These are phyloP conservation scores for Netelia melanura DNA, from an alignment of 2,888 invertebrate genomes.

Conservation along the genomic window DNA sequence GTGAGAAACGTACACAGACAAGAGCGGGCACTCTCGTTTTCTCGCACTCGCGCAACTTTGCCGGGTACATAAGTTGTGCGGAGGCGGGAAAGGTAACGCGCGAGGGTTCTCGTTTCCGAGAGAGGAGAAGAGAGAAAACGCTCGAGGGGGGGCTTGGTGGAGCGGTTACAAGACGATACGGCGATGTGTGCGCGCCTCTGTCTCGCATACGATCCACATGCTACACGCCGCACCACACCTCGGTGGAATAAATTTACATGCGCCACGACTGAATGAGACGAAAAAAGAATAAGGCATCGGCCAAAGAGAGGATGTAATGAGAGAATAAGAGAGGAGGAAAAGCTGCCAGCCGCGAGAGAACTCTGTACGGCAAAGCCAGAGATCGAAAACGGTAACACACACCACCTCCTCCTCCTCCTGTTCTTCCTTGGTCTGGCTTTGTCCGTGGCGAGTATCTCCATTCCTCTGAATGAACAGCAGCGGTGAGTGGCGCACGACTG, in stretches of 20 bases:
- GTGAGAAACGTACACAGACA: conserved; percentile 17
- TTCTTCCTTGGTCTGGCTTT: conserved; percentile 33
- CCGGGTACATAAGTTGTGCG: conserved; percentile 77
- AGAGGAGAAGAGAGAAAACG: conserved; percentile 35
- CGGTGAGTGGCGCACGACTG: not conserved
- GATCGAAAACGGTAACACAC: conserved; percentile 64
- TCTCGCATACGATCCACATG: conserved; percentile 74
- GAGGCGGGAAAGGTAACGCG: conserved; percentile 73
- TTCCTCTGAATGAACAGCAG: conserved; percentile 29
- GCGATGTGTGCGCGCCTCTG: conserved; percentile 22
- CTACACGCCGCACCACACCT: conserved; percentile 79
- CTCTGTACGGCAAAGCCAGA: conserved; percentile 12
- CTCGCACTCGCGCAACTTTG: conserved; percentile 50
- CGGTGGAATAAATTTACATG: conserved; percentile 82
- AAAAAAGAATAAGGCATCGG: conserved; percentile 41
- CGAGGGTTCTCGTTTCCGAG: conserved; percentile 51
- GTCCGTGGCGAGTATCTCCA: conserved; percentile 32
- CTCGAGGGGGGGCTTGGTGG: not conserved
- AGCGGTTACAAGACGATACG: not conserved
- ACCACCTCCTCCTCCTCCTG: conserved; percentile 20
- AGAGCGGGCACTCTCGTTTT: conserved; percentile 29
- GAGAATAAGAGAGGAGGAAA: conserved; percentile 57
- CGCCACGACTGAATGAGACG: conserved; percentile 72
- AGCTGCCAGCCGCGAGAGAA: conserved; percentile 2
- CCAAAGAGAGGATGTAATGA: conserved; percentile 65